These are phyloP conservation scores for Dasypolia templi DNA, from an alignment of 2,888 invertebrate genomes.

Conservation along the genomic window DNA sequence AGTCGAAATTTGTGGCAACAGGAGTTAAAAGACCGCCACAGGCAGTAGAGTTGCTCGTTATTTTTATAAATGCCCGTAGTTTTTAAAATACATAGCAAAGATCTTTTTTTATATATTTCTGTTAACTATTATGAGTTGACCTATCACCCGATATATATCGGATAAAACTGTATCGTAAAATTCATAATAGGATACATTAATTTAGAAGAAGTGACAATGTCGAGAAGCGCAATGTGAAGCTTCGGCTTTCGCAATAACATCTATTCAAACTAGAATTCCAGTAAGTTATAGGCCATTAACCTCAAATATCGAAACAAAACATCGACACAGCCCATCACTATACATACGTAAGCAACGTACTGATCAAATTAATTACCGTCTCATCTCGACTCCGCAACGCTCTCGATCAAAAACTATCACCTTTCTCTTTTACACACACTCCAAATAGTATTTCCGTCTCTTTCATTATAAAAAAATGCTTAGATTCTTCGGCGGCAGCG, in stretches of 20 bases:
- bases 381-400: slow-evolving; percentile 83
- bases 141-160: no score
- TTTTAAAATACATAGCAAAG: no score
- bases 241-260: slow-evolving; percentile 1
- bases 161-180: background rate
- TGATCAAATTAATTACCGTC: slow-evolving; percentile 90
- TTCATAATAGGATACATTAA: background rate
- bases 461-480: slow-evolving; percentile 76
- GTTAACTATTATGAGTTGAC: no score
- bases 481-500: slow-evolving; percentile 83
- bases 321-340: slow-evolving; percentile 76
- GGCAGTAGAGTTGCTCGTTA: no score
- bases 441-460: slow-evolving; percentile 65
- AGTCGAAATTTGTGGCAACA: no score
- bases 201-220: background rate
- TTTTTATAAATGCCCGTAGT: no score
- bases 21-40: no score
- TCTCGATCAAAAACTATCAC: slow-evolving; percentile 78
- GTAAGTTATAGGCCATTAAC: background rate
- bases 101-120: no score
- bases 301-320: slow-evolving; percentile 49
- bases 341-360: slow-evolving; percentile 80
- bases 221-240: background rate
- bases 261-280: background rate
- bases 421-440: slow-evolving; percentile 71